phyloP scores from a whole-genome alignment of 2,888 invertebrate species.

The Dryobotodes eremita region DNA sequence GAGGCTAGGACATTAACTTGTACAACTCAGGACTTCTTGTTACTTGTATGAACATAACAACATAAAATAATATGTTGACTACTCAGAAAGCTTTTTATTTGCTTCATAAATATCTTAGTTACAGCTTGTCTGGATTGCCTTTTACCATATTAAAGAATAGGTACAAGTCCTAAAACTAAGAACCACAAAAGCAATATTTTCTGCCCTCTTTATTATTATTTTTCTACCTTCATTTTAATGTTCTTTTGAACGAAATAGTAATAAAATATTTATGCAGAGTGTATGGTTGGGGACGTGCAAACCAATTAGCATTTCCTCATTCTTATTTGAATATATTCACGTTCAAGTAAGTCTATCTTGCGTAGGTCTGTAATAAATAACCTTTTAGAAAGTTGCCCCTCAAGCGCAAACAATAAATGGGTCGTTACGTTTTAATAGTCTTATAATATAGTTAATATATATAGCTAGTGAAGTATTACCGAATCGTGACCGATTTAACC shows the following conservation, averaged over 20 bases:
- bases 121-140: neutral
- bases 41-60: neutral
- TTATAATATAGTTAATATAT: constrained; percentile 30
- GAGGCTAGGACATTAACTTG: too few species aligned
- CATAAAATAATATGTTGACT: neutral
- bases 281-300: neutral
- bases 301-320: constrained; percentile 3
- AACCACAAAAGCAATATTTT: neutral
- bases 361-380: constrained; percentile 27
- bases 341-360: constrained; percentile 28
- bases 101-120: neutral
- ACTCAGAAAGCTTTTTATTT: neutral
- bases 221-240: constrained; percentile 9
- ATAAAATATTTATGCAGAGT: neutral
- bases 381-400: constrained; percentile 71
- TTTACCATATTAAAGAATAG: neutral
- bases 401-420: constrained; percentile 70
- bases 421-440: constrained; percentile 43
- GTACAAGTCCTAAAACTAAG: neutral
- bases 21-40: neutral
- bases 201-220: neutral
- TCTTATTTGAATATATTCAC: constrained; percentile 20
- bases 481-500: constrained; percentile 65
- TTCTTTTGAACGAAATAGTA: neutral
- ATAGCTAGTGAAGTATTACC: constrained; percentile 47